Evolutionary conservation across 2,888 invertebrate species (phyloP), one percentile per base, ranked within the genome.

Genomic region (Eurytoma californica): DNA sequence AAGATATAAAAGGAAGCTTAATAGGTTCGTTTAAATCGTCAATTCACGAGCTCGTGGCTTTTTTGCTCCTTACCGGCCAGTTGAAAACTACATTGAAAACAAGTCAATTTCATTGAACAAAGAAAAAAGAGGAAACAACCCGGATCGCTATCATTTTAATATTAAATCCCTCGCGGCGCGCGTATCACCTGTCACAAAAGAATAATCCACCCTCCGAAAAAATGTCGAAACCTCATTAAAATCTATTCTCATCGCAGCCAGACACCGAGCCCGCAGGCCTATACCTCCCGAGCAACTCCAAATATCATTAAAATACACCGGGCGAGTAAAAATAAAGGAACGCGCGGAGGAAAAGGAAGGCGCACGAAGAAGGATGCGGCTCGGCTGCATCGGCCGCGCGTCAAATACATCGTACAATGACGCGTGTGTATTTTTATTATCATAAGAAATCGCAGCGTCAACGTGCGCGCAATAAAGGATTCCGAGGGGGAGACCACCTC

Each of bases 391-490:
- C 24, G 49, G 16, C 13, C n/a, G 58, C 67, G 67, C 67, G 74
- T 74, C 67, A 74, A 72, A 20, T 9, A 20, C 24, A 28, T 18
- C 1, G 47, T 13, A n/a, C 51, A 72, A 47, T 51, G 55, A 24
- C 69, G 55, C 14, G 20, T 20, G 30, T 55, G 28, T 28, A 47
- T 30, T 76, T 55, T 70, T 76, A 76, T 69, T 65, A 63, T 63
- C 69, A 76, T 76, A 76, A 70, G 69, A 76, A 76, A 76, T 76
- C 57, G 69, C 76, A 69, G 39, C 57, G 72, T 55, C 61, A 77
- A 67, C 77, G 77, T 76, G 69, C 76, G 28, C 49, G 49, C 57
- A 69, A 76, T 76, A 18, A 67, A 20, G 30, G 67, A 67, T 51
- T 55, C 39, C 57, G 49, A 28, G 69, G 47, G 24, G 28, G 16